A percentile compares a stretch with the other conserved stretches of the same genome.
Conservation (phyloP, 1,140 invertebrate species). For the Leptinotarsa texana region DNA sequence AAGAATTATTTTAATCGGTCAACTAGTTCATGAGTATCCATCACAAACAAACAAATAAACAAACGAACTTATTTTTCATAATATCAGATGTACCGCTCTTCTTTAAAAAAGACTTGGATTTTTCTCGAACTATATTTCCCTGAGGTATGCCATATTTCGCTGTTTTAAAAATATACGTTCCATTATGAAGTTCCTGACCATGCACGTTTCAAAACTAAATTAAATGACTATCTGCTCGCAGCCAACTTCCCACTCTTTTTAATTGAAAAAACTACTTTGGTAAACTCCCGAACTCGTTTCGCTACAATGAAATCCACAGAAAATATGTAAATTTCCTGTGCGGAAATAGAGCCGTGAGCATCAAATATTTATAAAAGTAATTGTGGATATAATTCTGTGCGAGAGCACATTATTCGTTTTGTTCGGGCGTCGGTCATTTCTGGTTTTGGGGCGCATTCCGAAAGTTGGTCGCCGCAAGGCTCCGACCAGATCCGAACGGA, state of each 20-base stretch:
- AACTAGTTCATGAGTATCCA: too few relatives aligned
- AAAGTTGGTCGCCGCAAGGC: constrained; percentile 4
- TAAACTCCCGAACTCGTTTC: constrained; percentile 6
- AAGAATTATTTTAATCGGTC: too few relatives aligned
- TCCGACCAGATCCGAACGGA: constrained; percentile 36
- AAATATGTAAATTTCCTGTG: constrained; percentile 26
- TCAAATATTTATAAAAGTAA: constrained; percentile 33
- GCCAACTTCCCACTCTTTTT: constrained; percentile 7
- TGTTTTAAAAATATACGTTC: too few relatives aligned
- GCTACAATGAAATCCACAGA: constrained; percentile 20
- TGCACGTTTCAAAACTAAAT: neutral
- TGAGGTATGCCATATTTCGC: too few relatives aligned
- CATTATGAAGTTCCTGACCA: too few relatives aligned
- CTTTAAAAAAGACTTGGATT: too few relatives aligned
- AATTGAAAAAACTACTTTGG: constrained; percentile 21
- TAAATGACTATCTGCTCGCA: constrained; percentile 15
- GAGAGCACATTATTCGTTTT: neutral
- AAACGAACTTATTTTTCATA: too few relatives aligned
- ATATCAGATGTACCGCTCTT: too few relatives aligned
- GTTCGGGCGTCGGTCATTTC: neutral
- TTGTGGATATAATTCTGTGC: constrained; percentile 19
- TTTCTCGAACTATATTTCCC: too few relatives aligned
- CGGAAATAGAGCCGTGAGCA: constrained; percentile 22
- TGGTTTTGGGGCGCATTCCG: neutral
- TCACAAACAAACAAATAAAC: too few relatives aligned